These are phyloP conservation scores for Echinometra lucunter DNA, from an alignment of 53 echinoderm and acorn worm species.

Conservation along the genomic window DNA sequence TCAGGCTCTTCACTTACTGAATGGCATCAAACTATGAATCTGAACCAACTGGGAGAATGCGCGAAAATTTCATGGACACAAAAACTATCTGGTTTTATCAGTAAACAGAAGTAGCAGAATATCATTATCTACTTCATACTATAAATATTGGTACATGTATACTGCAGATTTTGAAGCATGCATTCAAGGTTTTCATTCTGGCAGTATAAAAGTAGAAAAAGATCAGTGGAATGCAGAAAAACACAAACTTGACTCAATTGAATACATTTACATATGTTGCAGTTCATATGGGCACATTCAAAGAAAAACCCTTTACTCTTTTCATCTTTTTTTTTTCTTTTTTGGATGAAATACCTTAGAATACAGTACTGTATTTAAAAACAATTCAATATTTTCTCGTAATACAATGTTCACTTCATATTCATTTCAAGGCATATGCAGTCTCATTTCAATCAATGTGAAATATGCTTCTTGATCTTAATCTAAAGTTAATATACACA, in stretches of 20 bases:
- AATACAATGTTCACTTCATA: not conserved
- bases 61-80: no score
- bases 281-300: not conserved
- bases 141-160: no score
- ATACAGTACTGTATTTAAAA: constrained; percentile 18
- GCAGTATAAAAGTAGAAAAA: not conserved
- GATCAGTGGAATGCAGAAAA: not conserved
- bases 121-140: no score
- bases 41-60: no score
- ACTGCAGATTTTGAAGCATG: not conserved
- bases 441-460: not conserved
- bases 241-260: not conserved
- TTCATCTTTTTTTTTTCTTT: not conserved
- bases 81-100: no score
- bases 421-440: not conserved
- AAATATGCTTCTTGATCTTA: not conserved
- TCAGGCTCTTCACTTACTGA: no score
- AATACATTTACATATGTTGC: not conserved
- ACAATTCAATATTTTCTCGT: not conserved
- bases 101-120: no score
- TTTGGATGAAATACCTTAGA: not conserved
- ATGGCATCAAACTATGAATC: no score
- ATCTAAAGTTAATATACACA: not conserved
- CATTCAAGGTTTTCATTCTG: not conserved
- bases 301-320: not conserved